These are phyloP conservation scores for Drosophila persimilis DNA, from an alignment of 1,140 invertebrate species.

Conservation along the genomic window DNA sequence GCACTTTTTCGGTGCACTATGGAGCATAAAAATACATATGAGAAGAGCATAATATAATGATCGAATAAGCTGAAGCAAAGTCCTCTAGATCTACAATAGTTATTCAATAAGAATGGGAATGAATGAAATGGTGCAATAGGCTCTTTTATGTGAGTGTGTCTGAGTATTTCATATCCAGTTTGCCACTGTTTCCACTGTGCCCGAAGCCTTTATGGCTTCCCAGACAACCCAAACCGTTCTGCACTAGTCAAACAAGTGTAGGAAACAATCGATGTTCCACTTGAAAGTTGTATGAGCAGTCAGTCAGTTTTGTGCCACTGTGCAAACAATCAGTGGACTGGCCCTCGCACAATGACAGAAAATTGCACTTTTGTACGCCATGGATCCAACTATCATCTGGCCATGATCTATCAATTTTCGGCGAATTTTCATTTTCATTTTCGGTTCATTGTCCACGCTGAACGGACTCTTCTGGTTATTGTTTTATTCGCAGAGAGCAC, in stretches of 20 bases:
- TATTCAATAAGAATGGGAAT: too few species aligned
- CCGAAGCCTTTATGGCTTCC: too few species aligned
- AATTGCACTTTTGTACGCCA: constrained; percentile 43
- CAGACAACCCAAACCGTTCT: constrained; percentile 14
- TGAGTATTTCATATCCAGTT: too few species aligned
- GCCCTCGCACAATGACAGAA: constrained; percentile 34
- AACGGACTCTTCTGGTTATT: constrained; percentile 41
- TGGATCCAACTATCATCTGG: constrained; percentile 33
- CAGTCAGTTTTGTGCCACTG: constrained; percentile 40
- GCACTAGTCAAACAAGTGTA: constrained; percentile 26
- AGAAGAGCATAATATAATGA: too few species aligned
- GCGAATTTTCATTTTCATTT: constrained; percentile 46
- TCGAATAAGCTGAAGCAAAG: too few species aligned
- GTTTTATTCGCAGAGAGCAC: constrained; percentile 52
- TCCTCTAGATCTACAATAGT: too few species aligned
- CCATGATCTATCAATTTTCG: constrained; percentile 45
- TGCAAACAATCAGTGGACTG: constrained; percentile 31
- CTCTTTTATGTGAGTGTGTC: too few species aligned
- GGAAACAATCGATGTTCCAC: constrained; percentile 34
- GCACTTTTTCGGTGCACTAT: neutral
- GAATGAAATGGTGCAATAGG: too few species aligned
- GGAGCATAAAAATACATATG: neutral
- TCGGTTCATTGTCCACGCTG: constrained; percentile 35
- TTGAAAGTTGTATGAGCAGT: constrained; percentile 44
- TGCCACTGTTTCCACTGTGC: too few species aligned